phyloP scores from a whole-genome alignment of 1,140 invertebrate species.

The Meteorus sp. region DNA sequence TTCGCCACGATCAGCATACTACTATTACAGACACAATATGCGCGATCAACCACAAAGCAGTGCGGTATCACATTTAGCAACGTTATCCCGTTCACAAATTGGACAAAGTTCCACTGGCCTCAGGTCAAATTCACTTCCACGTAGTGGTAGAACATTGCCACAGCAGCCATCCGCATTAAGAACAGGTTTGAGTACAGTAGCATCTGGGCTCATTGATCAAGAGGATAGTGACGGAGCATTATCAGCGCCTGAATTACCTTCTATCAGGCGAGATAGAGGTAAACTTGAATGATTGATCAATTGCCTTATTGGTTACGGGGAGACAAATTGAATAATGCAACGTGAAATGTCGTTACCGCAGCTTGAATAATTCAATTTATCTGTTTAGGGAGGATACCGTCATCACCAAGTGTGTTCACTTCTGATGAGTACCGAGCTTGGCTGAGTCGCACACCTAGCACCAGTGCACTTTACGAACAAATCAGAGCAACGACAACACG shows the following conservation, averaged over 20 bases:
- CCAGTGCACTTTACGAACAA: conserved; percentile 89
- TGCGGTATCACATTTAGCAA: conserved; percentile 55
- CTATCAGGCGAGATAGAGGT: conserved; percentile 68
- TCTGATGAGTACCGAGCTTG: conserved; percentile 89
- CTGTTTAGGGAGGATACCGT: conserved; percentile 62
- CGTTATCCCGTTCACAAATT: conserved; percentile 54
- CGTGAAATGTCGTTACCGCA: no score
- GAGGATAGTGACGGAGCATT: conserved; percentile 81
- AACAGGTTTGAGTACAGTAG: conserved; percentile 55
- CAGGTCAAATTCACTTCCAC: conserved; percentile 58
- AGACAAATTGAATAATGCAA: no score
- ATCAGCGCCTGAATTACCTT: conserved; percentile 79
- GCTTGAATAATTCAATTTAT: no score
- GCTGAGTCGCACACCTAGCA: conserved; percentile 86
- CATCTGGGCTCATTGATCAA: conserved; percentile 65
- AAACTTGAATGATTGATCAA: conserved; percentile 13
- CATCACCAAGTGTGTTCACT: conserved; percentile 79
- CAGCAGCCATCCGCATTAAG: conserved; percentile 51
- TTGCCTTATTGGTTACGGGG: conserved; percentile 2
- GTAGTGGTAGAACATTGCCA: conserved; percentile 56
- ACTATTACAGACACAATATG: conserved; percentile 69
- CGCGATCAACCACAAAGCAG: conserved; percentile 50
- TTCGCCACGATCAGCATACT: conserved; percentile 75
- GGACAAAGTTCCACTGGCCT: conserved; percentile 55
- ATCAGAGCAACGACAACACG: conserved; percentile 74